phyloP scores from a whole-genome alignment of 2,888 invertebrate species.

The Leucophora obtusa region DNA sequence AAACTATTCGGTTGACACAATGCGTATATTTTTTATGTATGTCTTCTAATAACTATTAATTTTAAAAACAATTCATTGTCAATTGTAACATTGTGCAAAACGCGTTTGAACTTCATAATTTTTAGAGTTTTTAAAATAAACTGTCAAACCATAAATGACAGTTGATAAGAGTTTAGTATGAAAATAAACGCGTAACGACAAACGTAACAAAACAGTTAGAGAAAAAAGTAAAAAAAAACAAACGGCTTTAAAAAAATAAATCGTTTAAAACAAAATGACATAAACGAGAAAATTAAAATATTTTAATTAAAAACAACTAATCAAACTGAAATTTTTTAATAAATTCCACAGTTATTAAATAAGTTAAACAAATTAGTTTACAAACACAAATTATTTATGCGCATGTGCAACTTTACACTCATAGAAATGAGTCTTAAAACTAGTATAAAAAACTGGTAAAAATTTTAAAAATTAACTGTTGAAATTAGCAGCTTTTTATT shows the following conservation, averaged over 20 bases:
- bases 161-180: constrained; percentile 58
- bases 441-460: too few relatives aligned
- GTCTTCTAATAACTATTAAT: not conserved
- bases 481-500: too few relatives aligned
- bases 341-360: not conserved
- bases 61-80: not conserved
- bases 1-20: too few relatives aligned
- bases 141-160: constrained; percentile 54
- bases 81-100: constrained; percentile 46
- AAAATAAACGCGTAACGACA: constrained; percentile 59
- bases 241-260: constrained; percentile 5
- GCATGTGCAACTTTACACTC: constrained; percentile 18
- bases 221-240: constrained; percentile 10
- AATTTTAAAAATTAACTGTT: too few relatives aligned
- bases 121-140: constrained; percentile 28
- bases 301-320: constrained; percentile 28
- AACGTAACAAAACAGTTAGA: constrained; percentile 31
- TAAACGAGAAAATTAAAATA: constrained; percentile 4
- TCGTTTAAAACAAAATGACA: not conserved
- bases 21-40: too few relatives aligned
- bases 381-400: constrained; percentile 1
- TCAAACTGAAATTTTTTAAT: constrained; percentile 21
- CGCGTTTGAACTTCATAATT: constrained; percentile 52
- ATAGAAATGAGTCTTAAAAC: too few relatives aligned
- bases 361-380: not conserved